phyloP scores from a whole-genome alignment of 2,888 invertebrate species.

The Dicycla oo region DNA sequence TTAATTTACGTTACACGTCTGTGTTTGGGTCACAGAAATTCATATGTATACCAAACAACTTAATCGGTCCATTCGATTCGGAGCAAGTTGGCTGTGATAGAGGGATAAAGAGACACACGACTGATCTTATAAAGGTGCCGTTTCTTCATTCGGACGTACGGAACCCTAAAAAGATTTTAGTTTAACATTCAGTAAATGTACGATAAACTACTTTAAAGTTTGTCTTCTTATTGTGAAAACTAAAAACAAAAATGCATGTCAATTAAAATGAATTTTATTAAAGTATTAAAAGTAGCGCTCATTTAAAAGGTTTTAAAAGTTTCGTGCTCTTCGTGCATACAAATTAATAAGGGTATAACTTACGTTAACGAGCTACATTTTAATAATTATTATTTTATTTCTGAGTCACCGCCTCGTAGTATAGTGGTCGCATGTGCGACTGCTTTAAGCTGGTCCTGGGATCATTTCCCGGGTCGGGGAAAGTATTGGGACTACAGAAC shows the following conservation, averaged over 20 bases:
- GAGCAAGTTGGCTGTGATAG: too few species aligned
- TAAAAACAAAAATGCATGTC: slow-evolving; percentile 12
- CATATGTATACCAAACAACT: too few species aligned
- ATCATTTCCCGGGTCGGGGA: neutral
- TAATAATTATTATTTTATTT: neutral
- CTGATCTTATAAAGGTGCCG: too few species aligned
- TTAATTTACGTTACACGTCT: too few species aligned
- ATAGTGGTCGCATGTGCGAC: neutral
- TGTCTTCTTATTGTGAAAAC: neutral
- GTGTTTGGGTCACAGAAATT: too few species aligned
- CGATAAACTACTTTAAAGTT: slow-evolving; percentile 17
- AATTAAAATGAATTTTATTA: slow-evolving; percentile 23
- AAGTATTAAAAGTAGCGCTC: slow-evolving; percentile 16
- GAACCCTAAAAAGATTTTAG: neutral
- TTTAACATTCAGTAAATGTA: slow-evolving; percentile 28
- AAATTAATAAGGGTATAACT: slow-evolving; percentile 11
- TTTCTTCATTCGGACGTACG: too few species aligned
- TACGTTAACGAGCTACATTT: neutral
- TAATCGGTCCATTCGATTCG: too few species aligned
- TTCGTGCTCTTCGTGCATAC: slow-evolving; percentile 25
- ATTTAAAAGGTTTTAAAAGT: slow-evolving; percentile 11
- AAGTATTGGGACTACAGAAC: too few species aligned
- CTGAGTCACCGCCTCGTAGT: neutral
- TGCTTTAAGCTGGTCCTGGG: neutral
- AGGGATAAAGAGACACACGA: too few species aligned